Percentiles rank a stretch among this genome's conserved stretches.
phyloP scores from a whole-genome alignment of 2,113 vertebrate species.

The Prunella himalayana region DNA sequence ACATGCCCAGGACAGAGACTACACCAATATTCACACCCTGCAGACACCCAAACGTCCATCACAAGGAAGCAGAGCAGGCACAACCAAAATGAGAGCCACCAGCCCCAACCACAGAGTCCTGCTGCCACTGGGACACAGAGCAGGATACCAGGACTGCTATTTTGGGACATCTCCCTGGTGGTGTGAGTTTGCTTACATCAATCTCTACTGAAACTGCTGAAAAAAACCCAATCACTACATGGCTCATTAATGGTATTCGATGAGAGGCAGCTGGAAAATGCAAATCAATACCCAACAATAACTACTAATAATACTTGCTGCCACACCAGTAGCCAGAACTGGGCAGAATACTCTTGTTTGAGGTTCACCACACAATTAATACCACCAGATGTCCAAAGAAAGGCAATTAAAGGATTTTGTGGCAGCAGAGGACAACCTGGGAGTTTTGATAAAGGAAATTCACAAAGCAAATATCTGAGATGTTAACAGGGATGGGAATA shows the following conservation, averaged over 20 bases:
- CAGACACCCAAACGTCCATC: neutral
- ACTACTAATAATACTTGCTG: neutral
- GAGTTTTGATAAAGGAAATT: neutral
- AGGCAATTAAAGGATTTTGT: neutral
- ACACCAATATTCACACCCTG: neutral
- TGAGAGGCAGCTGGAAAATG: conserved; percentile 14
- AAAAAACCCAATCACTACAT: neutral
- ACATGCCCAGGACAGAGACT: neutral
- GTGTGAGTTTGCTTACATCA: neutral
- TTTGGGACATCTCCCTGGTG: neutral
- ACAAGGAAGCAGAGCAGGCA: neutral
- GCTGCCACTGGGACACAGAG: neutral
- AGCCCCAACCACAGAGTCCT: neutral
- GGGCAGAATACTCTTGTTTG: neutral
- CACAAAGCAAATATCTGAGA: neutral
- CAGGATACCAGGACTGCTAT: neutral
- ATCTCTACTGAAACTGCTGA: neutral
- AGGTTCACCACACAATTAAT: neutral
- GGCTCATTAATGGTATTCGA: neutral
- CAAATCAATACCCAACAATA: conserved; percentile 4
- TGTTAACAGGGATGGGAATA: neutral
- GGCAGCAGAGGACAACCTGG: neutral
- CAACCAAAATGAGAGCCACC: neutral
- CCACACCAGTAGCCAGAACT: neutral
- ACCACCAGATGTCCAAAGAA: conserved; percentile 27